A percentile compares a stretch with the other conserved stretches of the same genome.
phyloP scores from a whole-genome alignment of 1,140 invertebrate genomes.

The Macrobrachium rosenbergii region DNA sequence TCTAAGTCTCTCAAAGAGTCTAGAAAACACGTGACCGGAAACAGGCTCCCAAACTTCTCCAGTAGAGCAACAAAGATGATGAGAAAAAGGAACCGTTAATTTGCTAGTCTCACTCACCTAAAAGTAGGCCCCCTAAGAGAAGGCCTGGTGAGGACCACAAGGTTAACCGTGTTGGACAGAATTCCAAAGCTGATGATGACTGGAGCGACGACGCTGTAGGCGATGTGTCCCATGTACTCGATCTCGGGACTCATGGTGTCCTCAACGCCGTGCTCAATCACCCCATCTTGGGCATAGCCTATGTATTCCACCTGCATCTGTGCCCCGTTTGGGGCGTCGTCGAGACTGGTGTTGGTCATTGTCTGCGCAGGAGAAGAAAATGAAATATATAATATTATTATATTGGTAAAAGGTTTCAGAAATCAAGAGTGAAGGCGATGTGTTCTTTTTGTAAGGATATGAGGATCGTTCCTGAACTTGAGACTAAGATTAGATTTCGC shows the following conservation, averaged over 20 bases:
- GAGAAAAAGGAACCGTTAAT: not conserved
- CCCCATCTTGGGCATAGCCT: constrained; percentile 29
- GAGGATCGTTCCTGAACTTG: too few relatives aligned
- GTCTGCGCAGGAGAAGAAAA: not conserved
- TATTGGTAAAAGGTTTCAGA: not conserved
- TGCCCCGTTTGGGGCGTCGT: not conserved
- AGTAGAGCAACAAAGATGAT: too few relatives aligned
- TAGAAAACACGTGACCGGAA: too few relatives aligned
- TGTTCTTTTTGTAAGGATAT: too few relatives aligned
- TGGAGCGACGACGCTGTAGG: constrained; percentile 54
- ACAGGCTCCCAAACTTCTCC: too few relatives aligned
- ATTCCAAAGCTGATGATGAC: constrained; percentile 57
- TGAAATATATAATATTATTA: not conserved
- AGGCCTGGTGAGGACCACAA: constrained; percentile 50
- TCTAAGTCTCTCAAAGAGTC: too few relatives aligned
- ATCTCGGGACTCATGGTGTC: constrained; percentile 40
- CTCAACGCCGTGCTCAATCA: constrained; percentile 42
- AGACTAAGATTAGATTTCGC: too few relatives aligned
- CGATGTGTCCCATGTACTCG: constrained; percentile 54
- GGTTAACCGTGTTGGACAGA: constrained; percentile 41
- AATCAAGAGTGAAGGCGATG: too few relatives aligned
- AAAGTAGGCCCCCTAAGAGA: constrained; percentile 47
- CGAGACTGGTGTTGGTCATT: constrained; percentile 41
- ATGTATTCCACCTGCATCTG: constrained; percentile 31
- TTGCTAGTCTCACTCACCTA: not conserved